These are phyloP conservation scores for Tyto alba DNA, from an alignment of 2,113 vertebrate genomes.

Conservation along the genomic window DNA sequence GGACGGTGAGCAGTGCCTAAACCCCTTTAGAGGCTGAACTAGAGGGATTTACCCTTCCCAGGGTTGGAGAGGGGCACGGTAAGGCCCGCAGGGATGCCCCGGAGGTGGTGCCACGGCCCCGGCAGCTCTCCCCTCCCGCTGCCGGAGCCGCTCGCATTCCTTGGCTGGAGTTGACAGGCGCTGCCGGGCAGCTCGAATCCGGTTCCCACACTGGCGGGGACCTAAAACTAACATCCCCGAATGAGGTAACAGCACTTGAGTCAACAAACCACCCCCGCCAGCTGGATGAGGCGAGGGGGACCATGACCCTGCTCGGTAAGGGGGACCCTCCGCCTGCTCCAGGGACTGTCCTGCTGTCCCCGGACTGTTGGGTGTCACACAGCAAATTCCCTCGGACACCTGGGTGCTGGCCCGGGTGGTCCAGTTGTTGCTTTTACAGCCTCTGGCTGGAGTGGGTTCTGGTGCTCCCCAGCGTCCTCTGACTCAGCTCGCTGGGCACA, in stretches of 20 bases:
- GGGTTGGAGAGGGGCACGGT: not conserved
- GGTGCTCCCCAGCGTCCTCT: not conserved
- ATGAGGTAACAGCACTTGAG: constrained; percentile 59
- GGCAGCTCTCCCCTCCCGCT: not conserved
- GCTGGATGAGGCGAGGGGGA: not conserved
- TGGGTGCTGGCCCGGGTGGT: rapidly evolving
- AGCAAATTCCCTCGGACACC: not conserved
- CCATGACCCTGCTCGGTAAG: not conserved
- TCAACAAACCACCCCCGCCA: constrained; percentile 32
- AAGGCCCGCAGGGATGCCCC: not conserved
- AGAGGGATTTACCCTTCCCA: not conserved
- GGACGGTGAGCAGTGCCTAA: not conserved
- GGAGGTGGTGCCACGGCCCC: rapidly evolving
- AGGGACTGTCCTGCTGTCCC: not conserved
- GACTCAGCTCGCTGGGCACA: not conserved
- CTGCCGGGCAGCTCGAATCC: constrained; percentile 41
- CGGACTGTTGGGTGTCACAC: rapidly evolving
- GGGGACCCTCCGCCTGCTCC: not conserved
- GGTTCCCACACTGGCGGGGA: constrained; percentile 60
- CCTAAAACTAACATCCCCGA: constrained; percentile 64
- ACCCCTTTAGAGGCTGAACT: not conserved
- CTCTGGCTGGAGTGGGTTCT: not conserved
- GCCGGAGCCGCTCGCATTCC: not conserved
- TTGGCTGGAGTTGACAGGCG: constrained; percentile 52
- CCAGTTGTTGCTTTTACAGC: not conserved